Evolutionary conservation across 2,113 vertebrate species (phyloP).

Genomic region (Antigone vipio): DNA sequence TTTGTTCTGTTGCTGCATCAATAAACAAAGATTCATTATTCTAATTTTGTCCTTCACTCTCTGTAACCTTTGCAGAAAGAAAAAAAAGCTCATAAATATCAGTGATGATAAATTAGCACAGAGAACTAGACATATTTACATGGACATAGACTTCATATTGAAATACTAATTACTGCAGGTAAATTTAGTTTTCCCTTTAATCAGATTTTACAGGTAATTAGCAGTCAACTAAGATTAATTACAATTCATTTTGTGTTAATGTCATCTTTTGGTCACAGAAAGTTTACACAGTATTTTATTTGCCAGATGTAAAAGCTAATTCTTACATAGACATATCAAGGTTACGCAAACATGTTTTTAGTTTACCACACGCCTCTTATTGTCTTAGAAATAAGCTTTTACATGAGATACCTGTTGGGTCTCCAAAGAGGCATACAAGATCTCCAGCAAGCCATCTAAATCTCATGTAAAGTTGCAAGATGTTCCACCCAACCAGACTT

Average conservation of each 20-base stretch:
- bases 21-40: slow-evolving; percentile 54
- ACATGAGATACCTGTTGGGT: background rate
- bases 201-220: slow-evolving; percentile 79
- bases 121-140: slow-evolving; percentile 64
- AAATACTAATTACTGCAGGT: slow-evolving; percentile 69
- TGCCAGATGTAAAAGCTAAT: slow-evolving; percentile 58
- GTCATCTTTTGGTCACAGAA: slow-evolving; percentile 68
- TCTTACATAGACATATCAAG: slow-evolving; percentile 29
- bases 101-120: slow-evolving; percentile 38
- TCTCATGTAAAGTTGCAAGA: background rate
- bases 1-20: background rate
- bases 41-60: slow-evolving; percentile 46
- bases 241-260: slow-evolving; percentile 69
- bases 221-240: slow-evolving; percentile 75
- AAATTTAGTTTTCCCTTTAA: slow-evolving; percentile 77
- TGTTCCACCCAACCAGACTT: background rate
- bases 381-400: background rate
- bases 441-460: background rate
- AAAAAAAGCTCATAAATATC: slow-evolving; percentile 59
- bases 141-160: slow-evolving; percentile 50
- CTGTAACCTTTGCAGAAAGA: slow-evolving; percentile 53
- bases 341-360: slow-evolving; percentile 25
- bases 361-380: background rate
- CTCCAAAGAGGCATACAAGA: background rate
- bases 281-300: slow-evolving; percentile 62